Base-by-base conservation (phyloP, 2,113 vertebrate genomes). In the Hemiprocne comata region DNA sequence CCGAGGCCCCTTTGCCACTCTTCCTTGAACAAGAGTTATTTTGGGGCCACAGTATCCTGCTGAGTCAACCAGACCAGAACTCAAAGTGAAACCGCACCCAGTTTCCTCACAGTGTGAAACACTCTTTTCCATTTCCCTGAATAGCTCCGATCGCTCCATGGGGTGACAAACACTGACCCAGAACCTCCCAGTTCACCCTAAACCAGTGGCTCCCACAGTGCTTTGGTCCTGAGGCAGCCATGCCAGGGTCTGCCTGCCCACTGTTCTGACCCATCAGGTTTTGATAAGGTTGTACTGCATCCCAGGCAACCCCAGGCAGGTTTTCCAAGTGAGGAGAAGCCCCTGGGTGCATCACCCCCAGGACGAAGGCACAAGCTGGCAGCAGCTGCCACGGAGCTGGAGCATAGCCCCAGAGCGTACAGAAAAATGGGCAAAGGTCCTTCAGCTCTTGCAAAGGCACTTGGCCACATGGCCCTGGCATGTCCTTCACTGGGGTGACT, bases 21-120 rank as follows among this genome's bases (percentile, higher is more conserved):
- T 81, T 87, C 38, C 85, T 85, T 17, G 66, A 70, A 34, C 55
- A 77, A 66, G 73, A 55, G 93, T 44, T 95, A 95, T 95, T 96
- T 72, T 79, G 54, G 50, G 70, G n/a, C 66, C 51, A 38, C 65
- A 55, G 77, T 3, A 3, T 80, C 83, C 78, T 88, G 79, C 91
- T 93, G 93, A 92, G 86, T 90, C 91, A 83, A 33, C 8, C 66
- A 13, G 5, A 57, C 16, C 53, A 86, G 57, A 65, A 61, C 13
- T 31, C 48, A 23, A n/a, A 78, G 29, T 15, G 24, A 24, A 89
- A 75, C 40, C 65, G 53, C 60, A 20, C 44, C 38, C 6, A 5
- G 55, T 75, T 83, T 61, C 80, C 74, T 74, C 0, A 0, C n/a
- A 8, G 10, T 3, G 4, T 8, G 28, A 65, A 69, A 72, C 3